phyloP scores from a whole-genome alignment of 2,888 invertebrate species.

The Drosophila barbarae region DNA sequence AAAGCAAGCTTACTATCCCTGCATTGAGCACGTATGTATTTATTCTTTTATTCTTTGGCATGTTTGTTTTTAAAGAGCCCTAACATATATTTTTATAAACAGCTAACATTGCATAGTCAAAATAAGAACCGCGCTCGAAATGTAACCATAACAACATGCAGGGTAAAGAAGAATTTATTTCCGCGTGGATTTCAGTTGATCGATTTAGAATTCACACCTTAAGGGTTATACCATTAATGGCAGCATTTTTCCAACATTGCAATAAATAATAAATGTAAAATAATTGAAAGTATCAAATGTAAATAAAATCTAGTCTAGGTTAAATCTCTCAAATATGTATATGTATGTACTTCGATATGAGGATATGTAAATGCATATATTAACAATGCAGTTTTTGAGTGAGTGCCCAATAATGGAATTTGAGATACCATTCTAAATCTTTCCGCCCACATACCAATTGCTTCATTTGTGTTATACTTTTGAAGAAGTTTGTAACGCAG shows the following conservation, averaged over 20 bases:
- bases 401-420: too few species aligned
- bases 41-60: background rate
- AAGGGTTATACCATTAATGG: background rate
- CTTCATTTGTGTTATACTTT: too few species aligned
- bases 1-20: constrained; percentile 13
- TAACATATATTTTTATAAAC: background rate
- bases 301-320: background rate
- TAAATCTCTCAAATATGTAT: too few species aligned
- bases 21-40: constrained; percentile 20
- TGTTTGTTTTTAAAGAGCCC: background rate
- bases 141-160: background rate
- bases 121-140: background rate
- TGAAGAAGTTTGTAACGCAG: too few species aligned
- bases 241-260: background rate
- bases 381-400: background rate
- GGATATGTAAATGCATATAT: background rate
- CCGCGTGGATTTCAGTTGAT: background rate
- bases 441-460: background rate
- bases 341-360: too few species aligned
- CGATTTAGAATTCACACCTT: background rate
- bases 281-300: background rate
- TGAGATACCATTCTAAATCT: background rate
- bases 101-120: background rate
- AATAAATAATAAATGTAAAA: background rate
- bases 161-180: background rate